Percentiles rank a stretch among this genome's conserved stretches.
phyloP scores from a whole-genome alignment of 1,140 invertebrate species.

The Drosophila lini region DNA sequence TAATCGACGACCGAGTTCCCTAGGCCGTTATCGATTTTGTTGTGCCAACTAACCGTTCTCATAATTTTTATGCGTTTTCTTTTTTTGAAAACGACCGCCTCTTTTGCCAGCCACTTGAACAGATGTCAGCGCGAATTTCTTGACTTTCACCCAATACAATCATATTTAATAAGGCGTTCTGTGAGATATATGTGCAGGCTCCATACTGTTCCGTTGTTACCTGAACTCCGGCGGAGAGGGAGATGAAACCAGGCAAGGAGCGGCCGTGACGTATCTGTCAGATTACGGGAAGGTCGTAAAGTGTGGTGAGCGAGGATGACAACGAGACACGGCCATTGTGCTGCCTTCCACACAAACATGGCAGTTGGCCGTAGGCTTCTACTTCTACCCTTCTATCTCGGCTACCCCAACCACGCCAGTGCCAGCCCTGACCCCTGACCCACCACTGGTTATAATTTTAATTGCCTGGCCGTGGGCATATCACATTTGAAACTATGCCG shows the following conservation, averaged over 20 bases:
- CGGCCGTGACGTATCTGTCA: constrained; percentile 83
- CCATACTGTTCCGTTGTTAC: constrained; percentile 15
- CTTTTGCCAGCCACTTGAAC: constrained; percentile 68
- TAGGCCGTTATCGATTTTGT: constrained; percentile 50
- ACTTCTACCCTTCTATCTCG: neutral
- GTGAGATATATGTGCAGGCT: constrained; percentile 7
- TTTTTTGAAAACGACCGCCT: constrained; percentile 15
- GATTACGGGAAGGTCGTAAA: constrained; percentile 82
- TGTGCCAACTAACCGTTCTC: constrained; percentile 58
- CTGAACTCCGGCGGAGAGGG: constrained; percentile 1
- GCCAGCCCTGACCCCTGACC: constrained; percentile 27
- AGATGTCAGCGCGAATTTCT: constrained; percentile 72
- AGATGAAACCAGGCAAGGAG: constrained; percentile 19
- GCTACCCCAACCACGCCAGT: constrained; percentile 7
- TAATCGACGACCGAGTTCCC: constrained; percentile 53
- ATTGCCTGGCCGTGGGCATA: constrained; percentile 62
- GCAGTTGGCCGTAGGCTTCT: constrained; percentile 56
- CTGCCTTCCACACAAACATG: constrained; percentile 67
- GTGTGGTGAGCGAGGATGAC: constrained; percentile 83
- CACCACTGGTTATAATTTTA: constrained; percentile 75
- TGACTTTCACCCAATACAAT: constrained; percentile 72
- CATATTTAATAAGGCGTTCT: constrained; percentile 77
- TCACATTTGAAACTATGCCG: constrained; percentile 36
- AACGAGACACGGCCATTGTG: constrained; percentile 74
- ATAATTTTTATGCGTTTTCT: constrained; percentile 56